Base-by-base conservation (phyloP, 2,888 invertebrate genomes). In the Xylophagus ater region DNA sequence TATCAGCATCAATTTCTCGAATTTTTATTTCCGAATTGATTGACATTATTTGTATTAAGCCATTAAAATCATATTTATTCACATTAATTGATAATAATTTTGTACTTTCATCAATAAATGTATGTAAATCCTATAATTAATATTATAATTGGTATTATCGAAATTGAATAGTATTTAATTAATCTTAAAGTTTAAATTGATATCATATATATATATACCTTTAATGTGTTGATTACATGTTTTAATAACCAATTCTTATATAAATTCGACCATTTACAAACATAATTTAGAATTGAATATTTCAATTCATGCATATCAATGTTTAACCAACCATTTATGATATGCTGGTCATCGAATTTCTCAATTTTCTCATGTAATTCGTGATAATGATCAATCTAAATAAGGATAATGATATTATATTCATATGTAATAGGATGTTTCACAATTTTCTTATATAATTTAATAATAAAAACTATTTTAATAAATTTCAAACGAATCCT, bases 251-350 rank as follows among this genome's bases (percentile, higher is more conserved):
- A 80, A 51, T 83, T 77, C 56, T 93, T 93, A 57, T 81, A 86
- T 52, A 88, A 70, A 56, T 85, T 82, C 38, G 86, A 78, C 92
- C 93, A 93, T 55, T 88, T 83, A 62, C 88, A 85, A 51, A 89
- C 76, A 23, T 77, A 76, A 58, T 89, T 89, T 49, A 93, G 72
- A 25, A 94, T 74, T 1, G 79, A 75, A 54, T 87, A 84, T 52
- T 90, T 85, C 47, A 93, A 76, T 1, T 84, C 78, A 48, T 73
- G 74, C 25, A 85, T 63, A 52, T 92, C 82, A 12, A 93, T 60
- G 38, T 75, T 70, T 43, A 94, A 68, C 92, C 93, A 93, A 14
- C 74, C 73, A 42, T 81, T 77, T 35, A 63, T 74, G 24, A 83
- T 67, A 43, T 76, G 73, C 30, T 73, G 73, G 0, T 37, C 34